Evolutionary conservation across 2,797 vertebrate genomes (phyloP).

Genomic region (Crossoptilon crossoptilon): DNA sequence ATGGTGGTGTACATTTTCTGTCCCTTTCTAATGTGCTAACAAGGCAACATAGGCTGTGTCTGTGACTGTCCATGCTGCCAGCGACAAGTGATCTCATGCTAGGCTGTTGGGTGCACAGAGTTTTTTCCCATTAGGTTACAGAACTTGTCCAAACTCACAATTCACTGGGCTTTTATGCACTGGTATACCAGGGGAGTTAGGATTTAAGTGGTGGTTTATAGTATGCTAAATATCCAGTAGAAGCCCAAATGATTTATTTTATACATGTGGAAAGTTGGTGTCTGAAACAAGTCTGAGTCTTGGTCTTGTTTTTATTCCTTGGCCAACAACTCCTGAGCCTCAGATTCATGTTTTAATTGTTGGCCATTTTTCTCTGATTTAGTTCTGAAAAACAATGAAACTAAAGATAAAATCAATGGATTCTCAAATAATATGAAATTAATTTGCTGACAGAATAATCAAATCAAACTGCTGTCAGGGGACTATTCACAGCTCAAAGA

Average conservation of each 20-base stretch:
- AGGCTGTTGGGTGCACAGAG: not conserved
- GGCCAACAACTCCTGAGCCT: not conserved
- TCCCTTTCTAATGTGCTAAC: not conserved
- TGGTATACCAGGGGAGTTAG: not conserved
- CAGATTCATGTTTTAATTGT: not conserved
- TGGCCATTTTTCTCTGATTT: not conserved
- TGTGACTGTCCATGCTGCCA: not conserved
- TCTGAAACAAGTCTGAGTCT: not conserved
- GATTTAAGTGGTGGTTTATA: not conserved
- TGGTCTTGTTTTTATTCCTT: not conserved
- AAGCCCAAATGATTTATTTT: not conserved
- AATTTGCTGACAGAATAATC: not conserved
- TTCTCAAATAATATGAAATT: not conserved
- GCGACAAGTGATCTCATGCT: accelerated
- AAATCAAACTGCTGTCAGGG: not conserved
- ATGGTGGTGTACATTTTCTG: not conserved
- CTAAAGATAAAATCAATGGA: not conserved
- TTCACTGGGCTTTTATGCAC: not conserved
- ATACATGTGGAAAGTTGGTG: not conserved
- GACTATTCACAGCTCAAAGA: not conserved
- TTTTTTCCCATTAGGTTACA: not conserved
- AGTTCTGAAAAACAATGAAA: not conserved
- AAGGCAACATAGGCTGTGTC: not conserved
- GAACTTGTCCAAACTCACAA: not conserved
- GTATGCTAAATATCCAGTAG: not conserved